These are phyloP conservation scores for Strigamia maritima DNA, from an alignment of 2,888 invertebrate genomes.

Conservation along the genomic window DNA sequence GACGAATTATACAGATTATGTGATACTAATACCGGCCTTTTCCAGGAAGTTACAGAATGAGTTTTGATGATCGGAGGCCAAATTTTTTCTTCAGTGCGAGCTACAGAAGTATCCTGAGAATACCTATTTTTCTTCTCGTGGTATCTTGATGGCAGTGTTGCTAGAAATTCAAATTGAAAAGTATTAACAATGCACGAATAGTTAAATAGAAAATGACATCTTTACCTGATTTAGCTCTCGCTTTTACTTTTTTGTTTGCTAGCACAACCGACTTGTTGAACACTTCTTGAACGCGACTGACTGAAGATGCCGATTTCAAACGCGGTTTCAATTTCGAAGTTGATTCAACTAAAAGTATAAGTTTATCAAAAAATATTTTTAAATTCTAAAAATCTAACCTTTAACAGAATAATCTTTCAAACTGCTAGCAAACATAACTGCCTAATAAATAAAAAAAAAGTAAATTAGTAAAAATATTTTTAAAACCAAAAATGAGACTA, in stretches of 20 bases:
- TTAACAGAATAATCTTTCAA: background rate
- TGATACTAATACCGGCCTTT: background rate
- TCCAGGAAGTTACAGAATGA: background rate
- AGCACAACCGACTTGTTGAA: background rate
- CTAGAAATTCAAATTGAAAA: background rate
- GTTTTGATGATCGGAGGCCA: background rate
- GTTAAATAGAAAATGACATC: background rate
- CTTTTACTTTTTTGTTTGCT: background rate
- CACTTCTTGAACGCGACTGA: background rate
- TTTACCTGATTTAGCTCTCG: background rate
- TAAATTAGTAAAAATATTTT: background rate
- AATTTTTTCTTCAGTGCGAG: background rate
- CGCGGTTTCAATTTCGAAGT: background rate
- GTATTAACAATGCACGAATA: background rate
- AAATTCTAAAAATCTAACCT: background rate
- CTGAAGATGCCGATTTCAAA: constrained; percentile 3
- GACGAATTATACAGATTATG: no score
- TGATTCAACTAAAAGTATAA: background rate
- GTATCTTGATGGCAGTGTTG: background rate
- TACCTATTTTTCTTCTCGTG: background rate
- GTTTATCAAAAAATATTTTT: background rate
- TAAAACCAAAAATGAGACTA: background rate
- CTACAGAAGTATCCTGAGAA: background rate
- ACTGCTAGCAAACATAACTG: background rate
- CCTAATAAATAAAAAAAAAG: background rate